phyloP scores from a whole-genome alignment of 2,888 invertebrate species.

The Polyommatus iphigenia region DNA sequence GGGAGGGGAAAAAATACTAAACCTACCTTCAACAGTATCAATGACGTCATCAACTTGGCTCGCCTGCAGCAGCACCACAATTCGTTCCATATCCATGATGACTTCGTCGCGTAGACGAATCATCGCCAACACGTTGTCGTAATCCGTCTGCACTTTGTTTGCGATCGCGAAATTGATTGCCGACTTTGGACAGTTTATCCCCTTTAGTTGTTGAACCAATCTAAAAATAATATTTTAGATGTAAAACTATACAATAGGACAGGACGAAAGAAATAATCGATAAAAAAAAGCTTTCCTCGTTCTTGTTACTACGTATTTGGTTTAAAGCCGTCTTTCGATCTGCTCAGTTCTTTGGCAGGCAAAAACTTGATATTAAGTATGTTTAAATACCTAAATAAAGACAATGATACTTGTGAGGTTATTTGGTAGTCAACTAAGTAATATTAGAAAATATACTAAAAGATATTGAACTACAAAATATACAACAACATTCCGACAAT shows the following conservation, averaged over 20 bases:
- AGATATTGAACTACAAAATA: no score
- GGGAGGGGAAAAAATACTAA: no score
- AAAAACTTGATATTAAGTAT: no score
- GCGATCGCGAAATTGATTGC: conserved; percentile 82
- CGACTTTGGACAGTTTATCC: conserved; percentile 81
- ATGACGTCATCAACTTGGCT: conserved; percentile 56
- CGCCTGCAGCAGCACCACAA: conserved; percentile 86
- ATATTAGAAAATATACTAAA: no score
- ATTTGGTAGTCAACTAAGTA: background rate
- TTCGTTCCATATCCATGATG: conserved; percentile 87
- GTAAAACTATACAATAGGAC: background rate
- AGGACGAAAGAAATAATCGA: background rate
- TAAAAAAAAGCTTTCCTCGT: no score
- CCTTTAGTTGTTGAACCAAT: conserved; percentile 89
- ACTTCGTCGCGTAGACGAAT: conserved; percentile 88
- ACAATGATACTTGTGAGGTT: background rate
- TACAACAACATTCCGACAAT: no score
- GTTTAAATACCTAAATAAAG: background rate
- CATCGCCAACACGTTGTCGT: conserved; percentile 90
- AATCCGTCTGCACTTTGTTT: conserved; percentile 89
- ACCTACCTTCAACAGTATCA: conserved; percentile 39
- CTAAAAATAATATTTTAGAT: conserved; percentile 59
- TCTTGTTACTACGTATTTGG: no score
- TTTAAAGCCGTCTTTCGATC: no score
- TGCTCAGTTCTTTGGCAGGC: no score